Evolutionary conservation across 2,113 vertebrate genomes (phyloP).

Genomic region (Scomber scombrus): DNA sequence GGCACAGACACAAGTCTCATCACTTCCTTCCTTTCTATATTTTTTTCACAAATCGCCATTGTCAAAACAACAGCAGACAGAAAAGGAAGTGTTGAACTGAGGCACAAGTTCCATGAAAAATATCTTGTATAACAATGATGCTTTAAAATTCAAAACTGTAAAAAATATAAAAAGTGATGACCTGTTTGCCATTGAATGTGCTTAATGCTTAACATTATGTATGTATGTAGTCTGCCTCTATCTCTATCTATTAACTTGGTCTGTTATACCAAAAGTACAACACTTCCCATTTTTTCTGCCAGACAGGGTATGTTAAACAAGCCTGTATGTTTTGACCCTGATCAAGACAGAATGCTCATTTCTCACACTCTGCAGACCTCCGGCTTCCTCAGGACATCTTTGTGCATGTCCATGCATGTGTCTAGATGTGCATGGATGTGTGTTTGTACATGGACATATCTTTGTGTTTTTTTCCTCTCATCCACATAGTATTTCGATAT

Average conservation of each 20-base stretch:
- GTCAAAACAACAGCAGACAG: constrained; percentile 78
- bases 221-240: neutral
- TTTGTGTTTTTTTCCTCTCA: constrained; percentile 27
- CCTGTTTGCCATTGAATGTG: constrained; percentile 5
- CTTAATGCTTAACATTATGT: neutral
- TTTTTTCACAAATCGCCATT: constrained; percentile 67
- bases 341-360: constrained; percentile 57
- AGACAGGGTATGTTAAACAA: constrained; percentile 57
- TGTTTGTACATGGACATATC: constrained; percentile 6
- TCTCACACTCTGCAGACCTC: constrained; percentile 64
- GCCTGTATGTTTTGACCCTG: constrained; percentile 60
- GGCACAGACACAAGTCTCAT: constrained; percentile 80
- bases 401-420: neutral
- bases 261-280: constrained; percentile 27
- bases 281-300: constrained; percentile 11
- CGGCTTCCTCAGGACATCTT: constrained; percentile 55
- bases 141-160: neutral
- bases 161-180: neutral
- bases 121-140: constrained; percentile 1
- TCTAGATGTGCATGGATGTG: constrained; percentile 9
- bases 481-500: constrained; percentile 27
- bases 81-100: constrained; percentile 68
- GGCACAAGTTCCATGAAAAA: constrained; percentile 18
- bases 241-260: constrained; percentile 23
- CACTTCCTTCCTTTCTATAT: constrained; percentile 83